Evolutionary conservation across 1,140 invertebrate genomes (phyloP), one percentile per base, ranked within the genome.

Genomic region (Neodiprion pinetum): DNA sequence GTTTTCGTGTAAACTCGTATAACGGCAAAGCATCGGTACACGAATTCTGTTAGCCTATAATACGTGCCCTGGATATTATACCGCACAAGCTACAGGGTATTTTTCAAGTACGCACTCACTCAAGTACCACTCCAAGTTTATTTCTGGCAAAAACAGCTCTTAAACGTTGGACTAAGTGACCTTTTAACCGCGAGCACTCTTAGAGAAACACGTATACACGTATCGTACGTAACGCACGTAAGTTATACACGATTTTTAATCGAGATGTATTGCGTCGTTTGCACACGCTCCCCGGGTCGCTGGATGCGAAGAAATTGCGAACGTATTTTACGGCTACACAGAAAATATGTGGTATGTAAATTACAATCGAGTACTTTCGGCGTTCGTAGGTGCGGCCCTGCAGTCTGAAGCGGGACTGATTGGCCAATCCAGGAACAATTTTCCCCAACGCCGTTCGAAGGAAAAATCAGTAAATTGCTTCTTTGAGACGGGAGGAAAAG

Each of bases 381-480:
- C 9, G 53, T 9, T 7, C n/a, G n/a, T 61, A 17, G 53, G 53
- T 61, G 28, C 28, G 28, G 53, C 53, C 11, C 11, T 17, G 11
- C 53, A 14, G 53, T 9, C 8, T 61, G 53, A 61, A 61, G 53
- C 53, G 53, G 53, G 53, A 61, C 53, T 61, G 53, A 61, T 61
- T 61, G 53, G 53, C 53, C 53, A 61, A 61, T 61, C 53, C 53
- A 61, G 53, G 53, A 61, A 12, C 84, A 85, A 86, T 86, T 87
- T 85, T 82, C 82, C 80, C 81, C 80, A 68, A 78, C 80, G 84
- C 80, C 80, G 80, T 81, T 81, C 80, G 79, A 82, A 81, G 82
- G 85, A 84, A 86, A 87, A 87, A 87, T 87, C 80, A 77, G 80
- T 84, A 87, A 88, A 88, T 88, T 88, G 85, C 84, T 86, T 86